phyloP scores from a whole-genome alignment of 2,797 vertebrate genomes.

The Melanotaenia trifasciata region DNA sequence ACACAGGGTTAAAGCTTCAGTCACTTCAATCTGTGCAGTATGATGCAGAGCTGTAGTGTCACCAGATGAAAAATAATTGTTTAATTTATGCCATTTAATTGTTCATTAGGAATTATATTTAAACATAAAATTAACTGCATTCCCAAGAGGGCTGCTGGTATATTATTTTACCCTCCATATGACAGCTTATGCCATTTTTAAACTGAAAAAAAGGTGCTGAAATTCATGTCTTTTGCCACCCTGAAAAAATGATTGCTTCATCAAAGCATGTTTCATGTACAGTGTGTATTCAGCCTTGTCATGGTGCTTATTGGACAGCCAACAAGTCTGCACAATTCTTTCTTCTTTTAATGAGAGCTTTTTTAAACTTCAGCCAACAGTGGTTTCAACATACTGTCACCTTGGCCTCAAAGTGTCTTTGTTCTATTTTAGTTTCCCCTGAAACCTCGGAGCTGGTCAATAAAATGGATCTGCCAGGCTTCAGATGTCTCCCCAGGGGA shows the following conservation, averaged over 20 bases:
- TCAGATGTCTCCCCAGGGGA: slow-evolving; percentile 14
- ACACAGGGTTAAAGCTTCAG: neutral
- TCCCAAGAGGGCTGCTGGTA: too few species aligned
- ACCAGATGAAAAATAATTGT: too few species aligned
- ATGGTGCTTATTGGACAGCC: neutral
- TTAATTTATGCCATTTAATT: too few species aligned
- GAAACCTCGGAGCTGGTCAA: slow-evolving; percentile 35
- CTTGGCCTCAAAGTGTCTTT: slow-evolving; percentile 28
- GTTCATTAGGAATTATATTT: too few species aligned
- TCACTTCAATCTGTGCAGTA: neutral
- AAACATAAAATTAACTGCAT: too few species aligned
- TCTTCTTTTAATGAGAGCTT: slow-evolving; percentile 20
- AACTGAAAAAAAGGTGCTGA: too few species aligned
- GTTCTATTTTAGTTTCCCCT: slow-evolving; percentile 28
- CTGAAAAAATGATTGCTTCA: too few species aligned
- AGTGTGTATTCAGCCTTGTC: rapidly evolving
- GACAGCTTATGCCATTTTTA: too few species aligned
- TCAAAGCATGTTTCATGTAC: too few species aligned
- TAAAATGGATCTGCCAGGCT: slow-evolving; percentile 26
- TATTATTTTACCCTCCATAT: too few species aligned
- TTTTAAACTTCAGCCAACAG: slow-evolving; percentile 11
- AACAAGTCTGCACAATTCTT: neutral
- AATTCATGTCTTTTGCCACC: too few species aligned
- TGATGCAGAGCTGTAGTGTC: neutral
- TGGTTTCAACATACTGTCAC: slow-evolving; percentile 5